phyloP scores from a whole-genome alignment of 2,888 invertebrate genomes.

The Linnaemya tessellans region DNA sequence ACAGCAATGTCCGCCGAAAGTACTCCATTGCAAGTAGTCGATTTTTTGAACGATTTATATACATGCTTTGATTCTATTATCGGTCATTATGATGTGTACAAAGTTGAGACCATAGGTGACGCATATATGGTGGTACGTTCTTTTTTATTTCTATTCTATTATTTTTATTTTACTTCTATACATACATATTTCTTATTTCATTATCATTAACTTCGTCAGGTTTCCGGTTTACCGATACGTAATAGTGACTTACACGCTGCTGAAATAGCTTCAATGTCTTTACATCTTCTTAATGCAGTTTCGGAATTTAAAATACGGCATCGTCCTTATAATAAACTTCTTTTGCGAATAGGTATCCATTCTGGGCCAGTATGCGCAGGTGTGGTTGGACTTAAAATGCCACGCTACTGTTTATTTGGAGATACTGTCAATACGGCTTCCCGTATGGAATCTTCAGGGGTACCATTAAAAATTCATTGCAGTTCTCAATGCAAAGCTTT shows the following conservation, averaged over 20 bases:
- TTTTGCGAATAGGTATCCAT: conserved; percentile 95
- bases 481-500: conserved; percentile 89
- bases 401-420: conserved; percentile 95
- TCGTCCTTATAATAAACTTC: conserved; percentile 91
- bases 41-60: conserved; percentile 96
- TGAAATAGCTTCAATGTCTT: conserved; percentile 96
- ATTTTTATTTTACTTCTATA: conserved; percentile 1
- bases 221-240: conserved; percentile 93
- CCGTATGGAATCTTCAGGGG: conserved; percentile 93
- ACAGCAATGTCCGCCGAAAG: conserved; percentile 96
- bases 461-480: conserved; percentile 93
- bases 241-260: conserved; percentile 96
- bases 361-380: conserved; percentile 96
- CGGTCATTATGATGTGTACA: conserved; percentile 96
- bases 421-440: conserved; percentile 97
- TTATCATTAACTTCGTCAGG: conserved; percentile 83
- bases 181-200: too few relatives aligned
- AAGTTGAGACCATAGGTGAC: conserved; percentile 96
- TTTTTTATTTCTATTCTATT: too few relatives aligned
- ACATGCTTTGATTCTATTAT: conserved; percentile 97
- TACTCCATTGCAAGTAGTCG: conserved; percentile 95
- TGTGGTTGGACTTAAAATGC: conserved; percentile 96
- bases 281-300: conserved; percentile 92
- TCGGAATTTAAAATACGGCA: conserved; percentile 94
- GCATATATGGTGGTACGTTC: conserved; percentile 94